phyloP scores from a whole-genome alignment of 2,113 vertebrate genomes.

The Elgaria multicarinata region DNA sequence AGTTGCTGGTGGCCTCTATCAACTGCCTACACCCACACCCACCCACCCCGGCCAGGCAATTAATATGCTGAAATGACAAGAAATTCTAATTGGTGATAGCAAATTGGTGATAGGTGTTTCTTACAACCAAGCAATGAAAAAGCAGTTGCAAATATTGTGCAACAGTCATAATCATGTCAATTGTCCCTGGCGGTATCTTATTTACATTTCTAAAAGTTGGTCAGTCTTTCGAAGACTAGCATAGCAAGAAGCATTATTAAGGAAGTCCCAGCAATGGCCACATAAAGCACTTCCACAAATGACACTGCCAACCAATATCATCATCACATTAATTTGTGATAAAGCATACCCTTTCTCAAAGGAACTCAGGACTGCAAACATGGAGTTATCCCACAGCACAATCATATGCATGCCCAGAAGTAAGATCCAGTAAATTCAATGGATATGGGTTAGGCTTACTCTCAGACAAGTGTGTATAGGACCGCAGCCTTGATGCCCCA shows the following conservation, averaged over 20 bases:
- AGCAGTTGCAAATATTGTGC: not conserved
- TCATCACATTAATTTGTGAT: not conserved
- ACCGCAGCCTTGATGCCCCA: not conserved
- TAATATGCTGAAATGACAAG: not conserved
- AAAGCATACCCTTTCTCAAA: not conserved
- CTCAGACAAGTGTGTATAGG: not conserved
- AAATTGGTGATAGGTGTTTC: not conserved
- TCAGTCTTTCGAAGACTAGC: not conserved
- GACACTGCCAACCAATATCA: not conserved
- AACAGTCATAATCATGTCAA: not conserved
- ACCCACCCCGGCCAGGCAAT: not conserved
- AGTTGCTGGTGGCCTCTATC: not conserved
- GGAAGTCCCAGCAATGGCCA: not conserved
- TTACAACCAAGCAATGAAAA: not conserved
- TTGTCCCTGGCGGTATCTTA: not conserved
- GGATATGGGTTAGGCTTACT: not conserved
- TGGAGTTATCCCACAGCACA: no score
- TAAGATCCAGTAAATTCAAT: not conserved
- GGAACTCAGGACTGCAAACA: not conserved
- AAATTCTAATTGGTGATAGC: not conserved
- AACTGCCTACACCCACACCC: no score
- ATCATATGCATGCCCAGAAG: not conserved
- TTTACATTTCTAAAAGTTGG: not conserved
- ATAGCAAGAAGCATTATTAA: not conserved
- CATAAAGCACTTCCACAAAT: not conserved